Evolutionary conservation across 2,888 invertebrate species (phyloP).

Genomic region (Axea sp.): DNA sequence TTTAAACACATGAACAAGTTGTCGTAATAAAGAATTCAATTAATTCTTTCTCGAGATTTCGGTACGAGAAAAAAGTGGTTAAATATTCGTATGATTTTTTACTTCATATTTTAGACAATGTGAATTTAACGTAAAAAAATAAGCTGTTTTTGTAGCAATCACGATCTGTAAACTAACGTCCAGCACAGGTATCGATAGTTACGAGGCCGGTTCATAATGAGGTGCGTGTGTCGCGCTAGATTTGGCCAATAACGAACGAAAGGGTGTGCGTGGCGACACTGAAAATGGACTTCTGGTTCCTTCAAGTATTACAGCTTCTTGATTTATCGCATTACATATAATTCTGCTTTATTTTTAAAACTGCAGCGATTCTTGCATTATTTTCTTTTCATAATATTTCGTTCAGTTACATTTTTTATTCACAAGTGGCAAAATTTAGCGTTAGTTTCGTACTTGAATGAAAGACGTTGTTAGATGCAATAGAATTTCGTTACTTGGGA

Average conservation of each 20-base stretch:
- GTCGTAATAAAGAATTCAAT: no score
- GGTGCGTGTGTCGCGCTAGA: conserved; percentile 77
- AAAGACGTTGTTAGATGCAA: conserved; percentile 10
- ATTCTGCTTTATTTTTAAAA: conserved; percentile 33
- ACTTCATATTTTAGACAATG: conserved; percentile 15
- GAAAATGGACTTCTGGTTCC: conserved; percentile 52
- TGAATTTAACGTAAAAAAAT: conserved; percentile 62
- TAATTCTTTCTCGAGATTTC: no score
- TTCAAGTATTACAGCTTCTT: conserved; percentile 44
- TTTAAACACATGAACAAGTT: no score
- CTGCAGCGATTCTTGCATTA: conserved; percentile 24
- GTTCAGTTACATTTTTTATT: conserved; percentile 25
- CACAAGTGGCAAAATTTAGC: conserved; percentile 47
- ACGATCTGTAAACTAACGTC: conserved; percentile 73
- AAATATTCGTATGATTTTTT: conserved; percentile 21
- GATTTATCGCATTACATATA: conserved; percentile 32
- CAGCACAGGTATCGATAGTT: conserved; percentile 75
- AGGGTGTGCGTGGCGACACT: conserved; percentile 61
- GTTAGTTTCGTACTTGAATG: conserved; percentile 14
- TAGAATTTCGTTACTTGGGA: no score
- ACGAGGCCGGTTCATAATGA: conserved; percentile 73
- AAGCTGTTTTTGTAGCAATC: conserved; percentile 73
- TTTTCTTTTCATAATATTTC: conserved; percentile 17
- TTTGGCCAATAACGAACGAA: conserved; percentile 76
- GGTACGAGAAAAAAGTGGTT: no score